These are phyloP conservation scores for Sminthurides aquaticus DNA, from an alignment of 2,888 invertebrate genomes.

Conservation along the genomic window DNA sequence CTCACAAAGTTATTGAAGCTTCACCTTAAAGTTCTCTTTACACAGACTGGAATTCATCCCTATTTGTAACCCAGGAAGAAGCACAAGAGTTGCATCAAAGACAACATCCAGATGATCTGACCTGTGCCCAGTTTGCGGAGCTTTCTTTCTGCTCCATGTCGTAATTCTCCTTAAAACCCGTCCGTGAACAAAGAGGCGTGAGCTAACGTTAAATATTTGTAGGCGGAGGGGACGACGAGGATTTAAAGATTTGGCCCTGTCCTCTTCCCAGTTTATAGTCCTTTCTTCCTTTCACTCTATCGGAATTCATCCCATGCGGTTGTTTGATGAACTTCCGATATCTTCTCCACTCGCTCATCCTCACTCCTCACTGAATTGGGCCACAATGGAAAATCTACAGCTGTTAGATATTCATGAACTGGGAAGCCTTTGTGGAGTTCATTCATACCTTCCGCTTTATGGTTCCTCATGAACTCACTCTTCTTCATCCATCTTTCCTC, in stretches of 20 bases:
- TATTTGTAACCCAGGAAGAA: no score
- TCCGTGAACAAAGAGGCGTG: neutral
- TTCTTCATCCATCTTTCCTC: neutral
- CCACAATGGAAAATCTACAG: neutral
- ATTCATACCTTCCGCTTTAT: neutral
- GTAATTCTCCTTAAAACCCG: neutral
- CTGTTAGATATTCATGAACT: neutral
- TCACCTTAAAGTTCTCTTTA: no score
- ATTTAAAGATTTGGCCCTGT: no score
- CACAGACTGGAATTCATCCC: no score
- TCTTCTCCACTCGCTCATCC: neutral
- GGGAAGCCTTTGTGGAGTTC: neutral
- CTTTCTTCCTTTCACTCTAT: neutral
- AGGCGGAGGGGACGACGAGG: no score
- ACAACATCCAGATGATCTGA: neutral
- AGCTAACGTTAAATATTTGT: no score
- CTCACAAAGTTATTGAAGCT: no score
- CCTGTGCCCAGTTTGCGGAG: no score
- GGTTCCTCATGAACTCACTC: neutral
- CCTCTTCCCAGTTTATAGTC: neutral
- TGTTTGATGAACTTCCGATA: neutral
- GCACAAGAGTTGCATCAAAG: no score
- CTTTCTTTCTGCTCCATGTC: no score
- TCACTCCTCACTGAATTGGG: neutral
- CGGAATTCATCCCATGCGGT: neutral